phyloP scores from a whole-genome alignment of 2,113 vertebrate species.

The Aegotheles bennettii region DNA sequence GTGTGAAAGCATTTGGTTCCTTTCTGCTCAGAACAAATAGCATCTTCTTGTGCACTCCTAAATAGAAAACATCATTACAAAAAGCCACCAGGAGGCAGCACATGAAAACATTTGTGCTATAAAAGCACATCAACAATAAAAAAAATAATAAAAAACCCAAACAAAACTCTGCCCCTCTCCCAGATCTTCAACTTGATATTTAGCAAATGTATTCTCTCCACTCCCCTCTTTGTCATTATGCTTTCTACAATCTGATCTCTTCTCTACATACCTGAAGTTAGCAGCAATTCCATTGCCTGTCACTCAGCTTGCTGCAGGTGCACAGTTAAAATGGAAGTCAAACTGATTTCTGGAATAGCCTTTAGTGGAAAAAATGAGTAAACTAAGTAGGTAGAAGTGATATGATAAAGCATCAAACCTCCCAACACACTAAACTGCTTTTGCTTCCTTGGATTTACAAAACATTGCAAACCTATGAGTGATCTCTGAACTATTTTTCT shows the following conservation, averaged over 20 bases:
- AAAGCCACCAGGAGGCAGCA: constrained; percentile 47
- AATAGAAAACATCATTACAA: not conserved
- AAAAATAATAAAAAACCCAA: not conserved
- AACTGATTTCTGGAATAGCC: not conserved
- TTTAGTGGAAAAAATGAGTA: not conserved
- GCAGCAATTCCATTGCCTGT: not conserved
- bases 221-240: rapidly evolving
- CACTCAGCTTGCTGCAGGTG: not conserved
- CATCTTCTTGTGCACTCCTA: not conserved
- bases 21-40: not conserved
- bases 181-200: not conserved
- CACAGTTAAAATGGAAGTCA: not conserved
- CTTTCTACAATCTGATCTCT: not conserved
- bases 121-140: not conserved
- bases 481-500: not conserved
- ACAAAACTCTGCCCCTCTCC: not conserved
- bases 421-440: not conserved
- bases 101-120: not conserved
- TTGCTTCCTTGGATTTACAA: not conserved
- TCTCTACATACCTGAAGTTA: not conserved
- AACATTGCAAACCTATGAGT: not conserved
- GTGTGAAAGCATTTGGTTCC: not conserved
- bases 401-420: not conserved
- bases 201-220: not conserved
- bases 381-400: not conserved